A percentile compares a stretch with the other conserved stretches of the same genome.
Conservation (phyloP, 2,113 vertebrate genomes). For the Gopherus evgoodei region DNA sequence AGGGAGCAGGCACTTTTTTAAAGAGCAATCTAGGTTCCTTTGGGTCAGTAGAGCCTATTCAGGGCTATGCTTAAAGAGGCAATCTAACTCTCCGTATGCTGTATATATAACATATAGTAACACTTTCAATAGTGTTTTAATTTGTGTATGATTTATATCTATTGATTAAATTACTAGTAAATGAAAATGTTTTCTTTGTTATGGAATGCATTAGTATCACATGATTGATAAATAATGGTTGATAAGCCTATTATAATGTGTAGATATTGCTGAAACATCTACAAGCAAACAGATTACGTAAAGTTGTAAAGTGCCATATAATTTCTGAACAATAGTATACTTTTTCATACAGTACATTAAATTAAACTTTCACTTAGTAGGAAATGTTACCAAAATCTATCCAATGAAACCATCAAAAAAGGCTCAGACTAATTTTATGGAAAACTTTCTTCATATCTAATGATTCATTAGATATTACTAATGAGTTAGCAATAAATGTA, state of each 20-base stretch:
- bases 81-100: rapidly evolving
- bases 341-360: not conserved
- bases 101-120: not conserved
- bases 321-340: not conserved
- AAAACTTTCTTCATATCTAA: not conserved
- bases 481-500: not conserved
- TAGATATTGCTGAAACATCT: not conserved
- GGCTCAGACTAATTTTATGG: not conserved
- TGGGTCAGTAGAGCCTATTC: not conserved
- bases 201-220: not conserved
- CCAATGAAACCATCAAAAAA: rapidly evolving
- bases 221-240: not conserved
- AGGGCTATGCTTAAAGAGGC: not conserved
- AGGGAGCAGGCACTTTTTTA: not conserved
- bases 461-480: not conserved
- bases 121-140: not conserved
- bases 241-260: not conserved
- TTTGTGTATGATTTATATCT: not conserved
- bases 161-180: not conserved
- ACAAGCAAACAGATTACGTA: not conserved
- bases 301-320: not conserved
- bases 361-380: not conserved
- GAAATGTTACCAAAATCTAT: not conserved
- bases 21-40: rapidly evolving
- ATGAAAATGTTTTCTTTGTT: not conserved